Percentiles rank a stretch among this genome's conserved stretches.
These are phyloP conservation scores for Todiramphus chloris DNA, from an alignment of 2,113 vertebrate species.

Conservation along the genomic window DNA sequence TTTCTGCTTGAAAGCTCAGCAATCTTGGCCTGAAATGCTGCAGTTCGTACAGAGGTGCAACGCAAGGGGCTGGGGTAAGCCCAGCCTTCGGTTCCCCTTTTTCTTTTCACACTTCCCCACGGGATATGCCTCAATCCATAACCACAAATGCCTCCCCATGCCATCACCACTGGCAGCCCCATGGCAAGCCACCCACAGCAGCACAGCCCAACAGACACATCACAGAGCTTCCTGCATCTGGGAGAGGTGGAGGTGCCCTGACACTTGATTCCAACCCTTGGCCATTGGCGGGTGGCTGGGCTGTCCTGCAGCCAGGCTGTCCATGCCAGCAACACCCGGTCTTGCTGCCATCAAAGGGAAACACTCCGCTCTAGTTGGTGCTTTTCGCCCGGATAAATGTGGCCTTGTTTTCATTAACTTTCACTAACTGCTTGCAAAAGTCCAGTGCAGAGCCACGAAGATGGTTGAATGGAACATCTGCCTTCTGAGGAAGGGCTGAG, in stretches of 20 bases:
- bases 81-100: not conserved
- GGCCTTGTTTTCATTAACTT: not conserved
- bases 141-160: rapidly evolving
- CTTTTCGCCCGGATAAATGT: not conserved
- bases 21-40: not conserved
- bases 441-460: no score
- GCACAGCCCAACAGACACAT: rapidly evolving
- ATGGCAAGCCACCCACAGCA: rapidly evolving
- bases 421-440: no score
- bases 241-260: not conserved
- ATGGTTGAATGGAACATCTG: no score
- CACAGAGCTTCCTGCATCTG: not conserved
- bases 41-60: rapidly evolving
- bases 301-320: rapidly evolving
- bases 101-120: rapidly evolving
- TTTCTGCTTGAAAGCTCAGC: not conserved
- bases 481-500: no score
- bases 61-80: not conserved
- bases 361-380: not conserved
- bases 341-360: rapidly evolving
- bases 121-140: not conserved
- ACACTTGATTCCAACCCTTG: not conserved
- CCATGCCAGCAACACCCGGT: rapidly evolving
- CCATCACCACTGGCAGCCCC: not conserved
- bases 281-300: rapidly evolving